Base-by-base conservation (phyloP, 2,888 invertebrate genomes). In the Cephus spinipes region DNA sequence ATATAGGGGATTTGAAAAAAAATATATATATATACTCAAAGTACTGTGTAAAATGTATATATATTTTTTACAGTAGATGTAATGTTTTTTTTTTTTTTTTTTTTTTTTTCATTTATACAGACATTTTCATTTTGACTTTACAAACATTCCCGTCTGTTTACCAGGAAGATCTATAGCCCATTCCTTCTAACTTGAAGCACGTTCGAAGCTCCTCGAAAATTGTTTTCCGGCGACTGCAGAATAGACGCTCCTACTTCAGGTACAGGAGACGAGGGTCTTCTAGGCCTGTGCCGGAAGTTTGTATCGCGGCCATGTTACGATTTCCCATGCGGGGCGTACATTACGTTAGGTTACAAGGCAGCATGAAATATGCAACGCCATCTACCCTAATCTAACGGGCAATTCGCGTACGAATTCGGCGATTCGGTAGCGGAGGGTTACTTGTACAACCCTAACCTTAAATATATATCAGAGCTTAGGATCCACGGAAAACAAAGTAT, bases 311-410 rank as follows among this genome's bases (percentile, higher is more conserved):
- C 85, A 83, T 84, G 87, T 88, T 88, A 87, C 87, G 87, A 90
- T 90, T 90, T 90, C 89, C 90, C 90, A 88, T 88, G 90, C 86
- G 90, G 84, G 89, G 85, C 84, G 87, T 90, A 87, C 86, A 86
- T 89, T 88, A 87, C 86, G 87, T 87, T 87, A 84, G 82, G 81
- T 83, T 81, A 85, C 84, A 81, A 85, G 82, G 86, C 84, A 82
- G 87, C 88, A 89, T 90, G 89, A 89, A 89, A 89, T 89, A 89
- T 89, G 88, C 88, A 89, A 85, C 86, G 86, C 86, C 88, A 88
- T 89, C 88, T 87, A 80, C 78, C 80, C 78, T 80, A 81, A 81
- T 80, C 33, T 35, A 31, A 33, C 71, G 31, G 33, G 15, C 32
- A 69, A 15, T 71, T 33, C 71, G 9, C 36, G 36, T 12, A 71